Base-by-base conservation (phyloP, 2,113 vertebrate species). In the Galbula dea region DNA sequence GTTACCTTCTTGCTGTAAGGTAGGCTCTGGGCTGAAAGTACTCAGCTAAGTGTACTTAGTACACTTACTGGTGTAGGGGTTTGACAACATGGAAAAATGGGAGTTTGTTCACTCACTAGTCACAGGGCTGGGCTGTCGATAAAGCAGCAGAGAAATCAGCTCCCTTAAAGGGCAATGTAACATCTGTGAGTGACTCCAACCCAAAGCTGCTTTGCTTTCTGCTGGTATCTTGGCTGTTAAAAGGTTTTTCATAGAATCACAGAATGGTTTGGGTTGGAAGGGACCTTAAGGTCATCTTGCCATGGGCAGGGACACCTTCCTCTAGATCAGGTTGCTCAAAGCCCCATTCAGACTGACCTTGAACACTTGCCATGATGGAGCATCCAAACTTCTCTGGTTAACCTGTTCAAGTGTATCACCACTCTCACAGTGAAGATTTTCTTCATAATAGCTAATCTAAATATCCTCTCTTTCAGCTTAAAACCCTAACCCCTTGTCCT, bases 61-160 rank as follows among this genome's bases (percentile, higher is more conserved):
- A n/a, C n/a, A n/a, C 29, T 32, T 15, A 48, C n/a, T 48, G 8
- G 6, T 67, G 48, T 51, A 57, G 61, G 21, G 6, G 26, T 72
- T 68, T 81, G 65, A 54, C 15, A 59, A 36, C 72, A 58, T 41
- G 14, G 48, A 48, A 78, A 66, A 71, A 52, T 3, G 2, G 15
- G 27, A 67, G 24, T 14, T 73, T 69, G 4, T 46, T 67, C 58
- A 8, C 17, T 7, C 0, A 0, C 17, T 37, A 18, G 29, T 67
- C 19, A 34, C 8, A 73, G 7, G 7, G 2, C 26, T 80, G 26
- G 1, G 0, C 10, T 58, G 62, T 43, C 71, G 46, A 54, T 22
- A 17, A 66, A 54, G 51, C 9, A 32, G 11, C 46, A 43, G 87
- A 51, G 57, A 14, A 6, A 2, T 94, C 10, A 13, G 2, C 32